Conservation (phyloP, 35 echinoderm and acorn worm genomes). For the Chiridota heheva region DNA sequence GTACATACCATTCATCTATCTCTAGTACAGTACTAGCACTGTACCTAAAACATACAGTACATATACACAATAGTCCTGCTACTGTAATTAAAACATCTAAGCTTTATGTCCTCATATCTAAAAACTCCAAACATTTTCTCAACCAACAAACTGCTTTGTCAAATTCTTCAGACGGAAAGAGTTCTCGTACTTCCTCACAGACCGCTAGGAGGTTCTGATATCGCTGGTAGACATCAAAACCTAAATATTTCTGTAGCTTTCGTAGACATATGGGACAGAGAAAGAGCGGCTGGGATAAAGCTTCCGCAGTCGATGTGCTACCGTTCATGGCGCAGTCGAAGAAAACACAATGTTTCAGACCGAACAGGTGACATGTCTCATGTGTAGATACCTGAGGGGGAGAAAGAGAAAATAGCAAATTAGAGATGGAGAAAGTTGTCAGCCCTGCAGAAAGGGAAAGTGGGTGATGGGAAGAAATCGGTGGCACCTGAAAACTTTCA, state of each 20-base stretch:
- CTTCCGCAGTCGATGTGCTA: slow-evolving; percentile 65
- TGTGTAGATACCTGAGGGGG: slow-evolving; percentile 77
- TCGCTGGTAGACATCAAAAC: slow-evolving; percentile 59
- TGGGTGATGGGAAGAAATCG: too few species aligned
- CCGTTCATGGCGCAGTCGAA: slow-evolving; percentile 95
- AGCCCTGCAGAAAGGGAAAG: too few species aligned
- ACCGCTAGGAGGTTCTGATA: slow-evolving; percentile 49
- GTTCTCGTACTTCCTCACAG: slow-evolving; percentile 42
- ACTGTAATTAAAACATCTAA: too few species aligned
- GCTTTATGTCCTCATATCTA: too few species aligned
- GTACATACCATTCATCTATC: too few species aligned
- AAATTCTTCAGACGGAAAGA: slow-evolving; percentile 55
- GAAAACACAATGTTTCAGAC: slow-evolving; percentile 86
- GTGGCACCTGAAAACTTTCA: too few species aligned
- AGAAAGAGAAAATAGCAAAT: not conserved
- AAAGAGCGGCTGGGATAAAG: slow-evolving; percentile 70
- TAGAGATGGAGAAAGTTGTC: too few species aligned
- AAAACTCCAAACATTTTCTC: slow-evolving; percentile 36
- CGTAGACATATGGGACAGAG: slow-evolving; percentile 93
- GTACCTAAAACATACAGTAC: too few species aligned
- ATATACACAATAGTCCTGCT: too few species aligned
- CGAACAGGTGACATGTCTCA: slow-evolving; percentile 88
- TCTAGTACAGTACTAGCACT: too few species aligned
- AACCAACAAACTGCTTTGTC: slow-evolving; percentile 52
- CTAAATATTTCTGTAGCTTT: slow-evolving; percentile 79